Base-by-base conservation (phyloP, 2,888 invertebrate species). In the Mythimna pallens region DNA sequence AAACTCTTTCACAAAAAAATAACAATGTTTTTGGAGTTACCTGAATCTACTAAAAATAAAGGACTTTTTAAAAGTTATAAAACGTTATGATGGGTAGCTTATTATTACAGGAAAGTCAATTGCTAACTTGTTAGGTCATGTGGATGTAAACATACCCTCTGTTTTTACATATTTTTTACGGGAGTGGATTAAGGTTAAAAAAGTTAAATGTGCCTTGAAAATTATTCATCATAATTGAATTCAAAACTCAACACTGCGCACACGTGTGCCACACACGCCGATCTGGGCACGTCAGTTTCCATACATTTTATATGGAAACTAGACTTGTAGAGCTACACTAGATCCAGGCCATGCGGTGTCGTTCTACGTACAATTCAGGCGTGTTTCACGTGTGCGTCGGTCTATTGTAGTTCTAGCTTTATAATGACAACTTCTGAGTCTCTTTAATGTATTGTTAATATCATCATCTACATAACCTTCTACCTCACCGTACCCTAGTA, bases 21-120 rank as follows among this genome's bases (percentile, higher is more conserved):
- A 17, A 47, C 5, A 5, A 47, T 47, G 4, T 12, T 54, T 54
- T 71, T 14, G 5, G n/a, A 12, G 40, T 71, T 14, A 30, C 5
- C 72, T 30, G 20, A 40, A 25, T 2, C 25, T 25, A 59, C 10
- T 55, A 34, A 47, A 72, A 72, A 17, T 47, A 47, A 34, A 20
- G 3, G 8, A n/a, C 40, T 62, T 57, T 76, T 62, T 30, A 7
- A 30, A 70, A 59, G 22, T 70, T 61, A 50, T 55, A 34, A 70
- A 70, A 22, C 40, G 30, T 65, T 70, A 61, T 65, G 59, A 40
- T 34, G n/a, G n/a, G 5, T 14, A 20, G 30, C 25, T 52, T 77
- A 66, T 78, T 78, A 58, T 70, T 58, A 71, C 76, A 78, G 43
- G 63, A 54, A 34, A 54, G 47, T 58, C 58, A 58, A 64, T 55